Percentiles rank a stretch among this genome's conserved stretches.
phyloP scores from a whole-genome alignment of 2,797 vertebrate genomes.

The Anniella stebbinsi region DNA sequence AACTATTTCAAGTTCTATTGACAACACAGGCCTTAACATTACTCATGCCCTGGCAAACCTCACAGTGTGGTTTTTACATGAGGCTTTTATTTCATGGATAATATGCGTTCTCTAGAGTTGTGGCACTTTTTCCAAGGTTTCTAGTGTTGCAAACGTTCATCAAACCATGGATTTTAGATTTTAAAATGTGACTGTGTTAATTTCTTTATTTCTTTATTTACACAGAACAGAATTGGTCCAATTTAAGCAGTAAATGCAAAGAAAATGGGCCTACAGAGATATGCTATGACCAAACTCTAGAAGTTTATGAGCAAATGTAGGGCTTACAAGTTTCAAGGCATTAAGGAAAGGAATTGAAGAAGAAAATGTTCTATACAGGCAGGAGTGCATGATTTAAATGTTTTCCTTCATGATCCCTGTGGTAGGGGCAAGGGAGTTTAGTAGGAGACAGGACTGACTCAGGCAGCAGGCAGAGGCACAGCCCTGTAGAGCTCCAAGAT shows the following conservation, averaged over 20 bases:
- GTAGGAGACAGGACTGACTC: background rate
- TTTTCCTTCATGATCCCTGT: background rate
- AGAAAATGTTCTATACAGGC: background rate
- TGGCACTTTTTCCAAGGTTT: background rate
- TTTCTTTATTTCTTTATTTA: background rate
- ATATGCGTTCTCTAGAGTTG: background rate
- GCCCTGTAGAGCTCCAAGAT: no score
- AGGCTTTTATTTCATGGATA: background rate
- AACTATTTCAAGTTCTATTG: background rate
- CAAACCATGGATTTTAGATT: background rate
- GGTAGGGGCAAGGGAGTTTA: background rate
- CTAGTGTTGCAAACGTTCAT: background rate
- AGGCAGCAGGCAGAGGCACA: no score
- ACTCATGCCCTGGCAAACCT: conserved; percentile 2
- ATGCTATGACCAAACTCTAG: no score
- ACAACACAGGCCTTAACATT: background rate
- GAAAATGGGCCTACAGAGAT: background rate
- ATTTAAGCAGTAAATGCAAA: background rate
- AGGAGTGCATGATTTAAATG: background rate
- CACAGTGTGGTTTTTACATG: background rate
- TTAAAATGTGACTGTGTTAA: background rate
- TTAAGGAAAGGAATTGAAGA: background rate
- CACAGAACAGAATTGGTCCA: background rate
- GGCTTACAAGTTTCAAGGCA: background rate
- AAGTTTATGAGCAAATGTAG: background rate